Evolutionary conservation across 2,888 invertebrate species (phyloP).

Genomic region (Drosophila affinis): DNA sequence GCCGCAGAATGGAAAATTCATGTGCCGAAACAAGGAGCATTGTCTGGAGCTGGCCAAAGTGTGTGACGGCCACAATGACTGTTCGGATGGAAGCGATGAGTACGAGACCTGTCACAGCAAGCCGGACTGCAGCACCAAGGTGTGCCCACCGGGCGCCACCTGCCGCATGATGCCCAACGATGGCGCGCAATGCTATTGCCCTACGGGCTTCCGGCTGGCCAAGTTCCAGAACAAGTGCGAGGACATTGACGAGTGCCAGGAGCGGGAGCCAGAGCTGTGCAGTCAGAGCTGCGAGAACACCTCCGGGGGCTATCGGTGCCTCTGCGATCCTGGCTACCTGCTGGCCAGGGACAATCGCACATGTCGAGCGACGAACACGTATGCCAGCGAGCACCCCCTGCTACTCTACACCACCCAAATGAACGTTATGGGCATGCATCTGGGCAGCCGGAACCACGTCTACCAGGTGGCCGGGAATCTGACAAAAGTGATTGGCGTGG

Average conservation of each 20-base stretch:
- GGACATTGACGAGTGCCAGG: slow-evolving; percentile 87
- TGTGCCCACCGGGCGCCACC: slow-evolving; percentile 81
- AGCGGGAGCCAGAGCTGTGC: slow-evolving; percentile 85
- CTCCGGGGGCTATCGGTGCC: slow-evolving; percentile 86
- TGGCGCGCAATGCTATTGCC: slow-evolving; percentile 87
- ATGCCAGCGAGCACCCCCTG: slow-evolving; percentile 86
- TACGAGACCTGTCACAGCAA: slow-evolving; percentile 82
- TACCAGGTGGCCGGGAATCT: slow-evolving; percentile 84
- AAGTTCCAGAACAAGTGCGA: slow-evolving; percentile 67
- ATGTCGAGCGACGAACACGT: slow-evolving; percentile 83
- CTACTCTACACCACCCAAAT: slow-evolving; percentile 88
- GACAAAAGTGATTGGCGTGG: slow-evolving; percentile 87
- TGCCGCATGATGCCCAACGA: slow-evolving; percentile 84
- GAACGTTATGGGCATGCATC: slow-evolving; percentile 87
- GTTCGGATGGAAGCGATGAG: slow-evolving; percentile 88
- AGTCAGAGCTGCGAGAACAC: slow-evolving; percentile 88
- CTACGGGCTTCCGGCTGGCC: slow-evolving; percentile 80
- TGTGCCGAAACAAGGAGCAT: slow-evolving; percentile 85
- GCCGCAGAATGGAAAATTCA: slow-evolving; percentile 84
- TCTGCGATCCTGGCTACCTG: slow-evolving; percentile 87
- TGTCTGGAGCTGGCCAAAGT: slow-evolving; percentile 85
- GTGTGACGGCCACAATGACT: slow-evolving; percentile 86
- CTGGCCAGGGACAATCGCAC: slow-evolving; percentile 84
- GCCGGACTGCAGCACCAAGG: slow-evolving; percentile 67
- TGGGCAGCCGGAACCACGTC: slow-evolving; percentile 78